A percentile compares a stretch with the other conserved stretches of the same genome.
Conservation (phyloP, 37 sponge, comb jelly and placozoan genomes). For the Crambe crambe region DNA sequence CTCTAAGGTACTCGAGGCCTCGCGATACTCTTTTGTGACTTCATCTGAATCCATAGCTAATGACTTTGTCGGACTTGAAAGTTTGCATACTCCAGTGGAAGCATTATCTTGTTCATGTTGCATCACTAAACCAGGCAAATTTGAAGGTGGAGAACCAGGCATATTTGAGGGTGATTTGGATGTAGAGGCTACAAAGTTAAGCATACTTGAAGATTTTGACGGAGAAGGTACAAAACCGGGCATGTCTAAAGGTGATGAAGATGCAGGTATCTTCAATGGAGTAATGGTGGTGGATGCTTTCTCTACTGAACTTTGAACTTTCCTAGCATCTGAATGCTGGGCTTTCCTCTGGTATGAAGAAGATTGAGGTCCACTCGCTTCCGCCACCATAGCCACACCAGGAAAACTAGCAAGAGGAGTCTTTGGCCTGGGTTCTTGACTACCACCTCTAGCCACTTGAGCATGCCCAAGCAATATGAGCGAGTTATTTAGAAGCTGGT, state of each 20-base stretch:
- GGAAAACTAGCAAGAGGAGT: neutral
- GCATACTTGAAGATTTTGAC: neutral
- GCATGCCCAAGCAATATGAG: conserved; percentile 16
- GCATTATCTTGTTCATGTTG: neutral
- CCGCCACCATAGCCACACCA: neutral
- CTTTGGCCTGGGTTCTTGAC: neutral
- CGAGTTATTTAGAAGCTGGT: conserved; percentile 7
- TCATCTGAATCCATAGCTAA: neutral
- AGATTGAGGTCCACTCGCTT: neutral
- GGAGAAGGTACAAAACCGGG: neutral
- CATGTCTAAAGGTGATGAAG: neutral
- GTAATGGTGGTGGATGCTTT: neutral
- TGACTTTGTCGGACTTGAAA: neutral
- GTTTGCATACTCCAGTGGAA: neutral
- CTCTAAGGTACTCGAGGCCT: neutral
- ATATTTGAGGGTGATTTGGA: neutral
- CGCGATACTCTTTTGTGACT: neutral
- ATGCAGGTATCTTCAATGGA: too few relatives aligned
- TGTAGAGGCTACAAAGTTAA: neutral
- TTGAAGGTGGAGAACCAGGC: neutral
- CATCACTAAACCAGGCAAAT: neutral
- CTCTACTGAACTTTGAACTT: neutral
- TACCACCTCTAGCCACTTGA: neutral
- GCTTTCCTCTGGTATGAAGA: too few relatives aligned
- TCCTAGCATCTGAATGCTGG: neutral